These are phyloP conservation scores for Eriosoma lanigerum DNA, from an alignment of 1,140 invertebrate species.

Conservation along the genomic window DNA sequence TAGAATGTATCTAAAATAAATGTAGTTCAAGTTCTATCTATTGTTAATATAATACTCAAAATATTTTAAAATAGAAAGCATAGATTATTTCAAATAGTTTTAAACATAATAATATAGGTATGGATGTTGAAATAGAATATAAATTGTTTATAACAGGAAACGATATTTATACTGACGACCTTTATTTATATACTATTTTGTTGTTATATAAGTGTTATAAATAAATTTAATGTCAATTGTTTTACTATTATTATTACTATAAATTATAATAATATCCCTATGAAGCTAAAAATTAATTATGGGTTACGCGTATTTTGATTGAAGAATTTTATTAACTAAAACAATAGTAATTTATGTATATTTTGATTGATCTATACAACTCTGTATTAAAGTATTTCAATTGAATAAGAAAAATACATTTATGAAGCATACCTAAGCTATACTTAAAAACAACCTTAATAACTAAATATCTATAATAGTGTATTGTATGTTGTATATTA, in stretches of 20 bases:
- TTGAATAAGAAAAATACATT: neutral
- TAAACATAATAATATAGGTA: neutral
- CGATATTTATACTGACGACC: too few relatives aligned
- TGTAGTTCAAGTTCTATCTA: neutral
- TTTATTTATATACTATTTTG: neutral
- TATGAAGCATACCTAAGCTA: neutral
- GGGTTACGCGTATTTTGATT: neutral
- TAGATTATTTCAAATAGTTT: neutral
- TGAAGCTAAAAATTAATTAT: neutral
- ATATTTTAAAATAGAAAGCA: neutral
- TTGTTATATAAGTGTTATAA: neutral
- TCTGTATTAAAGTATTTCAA: neutral
- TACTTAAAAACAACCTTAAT: neutral
- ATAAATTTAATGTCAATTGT: too few relatives aligned
- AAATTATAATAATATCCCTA: neutral
- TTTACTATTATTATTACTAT: neutral
- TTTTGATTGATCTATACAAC: neutral
- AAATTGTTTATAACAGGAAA: too few relatives aligned
- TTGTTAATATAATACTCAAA: neutral
- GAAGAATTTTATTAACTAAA: neutral
- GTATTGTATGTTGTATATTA: too few relatives aligned
- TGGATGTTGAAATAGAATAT: too few relatives aligned
- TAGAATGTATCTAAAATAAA: neutral
- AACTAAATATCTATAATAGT: too few relatives aligned
- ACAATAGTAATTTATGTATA: neutral